These are phyloP conservation scores for Drosophila ananassae DNA, from an alignment of 1,140 invertebrate species.

Conservation along the genomic window DNA sequence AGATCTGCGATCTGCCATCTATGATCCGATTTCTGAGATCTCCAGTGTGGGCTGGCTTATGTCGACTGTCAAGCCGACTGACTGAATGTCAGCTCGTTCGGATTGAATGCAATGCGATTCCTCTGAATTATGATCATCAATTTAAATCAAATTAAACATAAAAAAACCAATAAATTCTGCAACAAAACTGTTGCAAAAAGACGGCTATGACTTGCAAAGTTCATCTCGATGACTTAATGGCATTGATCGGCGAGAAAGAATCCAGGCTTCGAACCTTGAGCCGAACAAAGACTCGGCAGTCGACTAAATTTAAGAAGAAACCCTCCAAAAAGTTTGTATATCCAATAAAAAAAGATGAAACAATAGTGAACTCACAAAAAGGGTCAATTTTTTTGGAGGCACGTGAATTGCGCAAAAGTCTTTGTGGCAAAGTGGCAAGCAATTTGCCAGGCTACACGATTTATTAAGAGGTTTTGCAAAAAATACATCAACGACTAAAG, in stretches of 20 bases:
- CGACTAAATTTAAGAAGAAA: not conserved
- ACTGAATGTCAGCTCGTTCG: not conserved
- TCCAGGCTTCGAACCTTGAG: constrained; percentile 1
- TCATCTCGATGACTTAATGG: constrained; percentile 6
- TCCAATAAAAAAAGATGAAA: constrained; percentile 6
- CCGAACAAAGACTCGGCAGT: constrained; percentile 7
- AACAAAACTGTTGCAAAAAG: constrained; percentile 3
- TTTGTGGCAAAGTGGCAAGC: constrained; percentile 27
- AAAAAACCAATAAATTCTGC: too few relatives aligned
- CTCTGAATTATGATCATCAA: constrained; percentile 27
- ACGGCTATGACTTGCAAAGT: constrained; percentile 21
- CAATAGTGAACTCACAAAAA: constrained; percentile 11
- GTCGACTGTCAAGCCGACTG: not conserved
- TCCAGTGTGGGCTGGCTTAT: not conserved
- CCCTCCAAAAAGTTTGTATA: not conserved
- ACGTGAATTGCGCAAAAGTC: constrained; percentile 22
- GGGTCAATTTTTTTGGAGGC: constrained; percentile 12
- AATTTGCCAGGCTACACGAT: constrained; percentile 32
- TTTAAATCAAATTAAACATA: constrained; percentile 16
- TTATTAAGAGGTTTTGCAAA: not conserved
- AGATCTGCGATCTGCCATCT: constrained; percentile 15
- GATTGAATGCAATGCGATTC: not conserved
- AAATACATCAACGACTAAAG: not conserved
- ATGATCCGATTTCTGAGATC: constrained; percentile 8
- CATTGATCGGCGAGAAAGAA: constrained; percentile 10